Evolutionary conservation across 1,140 invertebrate genomes (phyloP), one percentile per base, ranked within the genome.

Genomic region (Araneus ventricosus): DNA sequence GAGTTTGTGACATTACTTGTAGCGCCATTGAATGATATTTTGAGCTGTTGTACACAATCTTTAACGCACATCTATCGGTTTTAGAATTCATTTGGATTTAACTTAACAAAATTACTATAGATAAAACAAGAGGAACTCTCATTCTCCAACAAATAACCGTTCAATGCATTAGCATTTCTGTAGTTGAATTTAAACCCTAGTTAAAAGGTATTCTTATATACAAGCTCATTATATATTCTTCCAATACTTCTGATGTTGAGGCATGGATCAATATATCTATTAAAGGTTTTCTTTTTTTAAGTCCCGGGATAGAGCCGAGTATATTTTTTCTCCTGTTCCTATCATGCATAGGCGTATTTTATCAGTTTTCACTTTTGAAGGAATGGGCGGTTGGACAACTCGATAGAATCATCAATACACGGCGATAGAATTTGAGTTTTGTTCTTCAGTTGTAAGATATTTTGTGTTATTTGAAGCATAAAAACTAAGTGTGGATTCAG

Each of bases 151-250:
- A 82, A 82, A 82, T 82, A 82, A 82, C 80, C 80, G 41, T 52
- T 45, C 80, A 82, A 52, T 52, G 41, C 41, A 82, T 82, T 82
- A 82, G 37, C 80, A 52, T 82, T 52, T 82, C 80, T 52, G 20
- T 82, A 45, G 37, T 82, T 52, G 37, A 82, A 82, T 82, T 82
- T 82, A 82, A 82, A 82, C 37, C 80, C 22, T 82, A 82, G 80
- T 82, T 82, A 82, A 82, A 52, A 27, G n/a, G 41, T 52, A 82
- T 82, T 52, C 41, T 82, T 52, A 75, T 75, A 52, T 82, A 27
- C 80, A 82, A 45, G 80, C 80, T 82, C 80, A 82, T 82, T 82
- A 82, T 82, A 52, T 82, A 82, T 82, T 82, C 80, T 82, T 82
- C 80, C 80, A 45, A 82, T 82, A 82, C 80, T 82, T 82, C 10